Percentiles rank a stretch among this genome's conserved stretches.
These are phyloP conservation scores for Taeniopygia guttata DNA, from an alignment of 2,797 vertebrate species.

Conservation along the genomic window DNA sequence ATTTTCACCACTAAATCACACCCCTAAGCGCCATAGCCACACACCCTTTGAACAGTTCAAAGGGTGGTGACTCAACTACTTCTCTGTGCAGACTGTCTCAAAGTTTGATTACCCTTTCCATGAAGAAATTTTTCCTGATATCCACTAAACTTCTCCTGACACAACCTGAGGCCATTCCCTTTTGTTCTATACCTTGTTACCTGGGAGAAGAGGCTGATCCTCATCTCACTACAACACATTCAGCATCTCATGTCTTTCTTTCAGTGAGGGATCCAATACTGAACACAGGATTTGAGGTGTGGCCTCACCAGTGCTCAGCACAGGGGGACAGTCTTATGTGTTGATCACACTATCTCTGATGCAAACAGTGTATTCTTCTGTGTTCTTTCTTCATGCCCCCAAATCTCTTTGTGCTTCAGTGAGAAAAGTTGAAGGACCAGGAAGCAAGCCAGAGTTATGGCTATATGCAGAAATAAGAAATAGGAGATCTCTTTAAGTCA, in stretches of 20 bases:
- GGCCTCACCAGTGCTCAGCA: not conserved
- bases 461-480: not conserved
- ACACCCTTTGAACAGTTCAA: not conserved
- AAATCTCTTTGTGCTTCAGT: not conserved
- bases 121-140: not conserved
- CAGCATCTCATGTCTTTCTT: not conserved
- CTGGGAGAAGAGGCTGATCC: fast-evolving
- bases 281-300: not conserved
- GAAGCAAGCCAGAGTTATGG: not conserved
- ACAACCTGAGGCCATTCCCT: not conserved
- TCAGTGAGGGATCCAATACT: not conserved
- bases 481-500: not conserved
- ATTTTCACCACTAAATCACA: not conserved
- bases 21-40: not conserved
- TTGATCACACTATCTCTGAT: not conserved
- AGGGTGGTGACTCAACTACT: not conserved
- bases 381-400: not conserved
- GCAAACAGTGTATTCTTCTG: not conserved
- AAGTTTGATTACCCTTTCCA: not conserved
- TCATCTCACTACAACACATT: fast-evolving
- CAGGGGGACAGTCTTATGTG: not conserved
- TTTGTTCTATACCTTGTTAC: not conserved
- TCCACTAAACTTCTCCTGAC: not conserved
- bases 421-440: not conserved
- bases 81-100: not conserved